A percentile compares a stretch with the other conserved stretches of the same genome.
Evolutionary conservation across 2,113 vertebrate species (phyloP).

Genomic region (Brachyhypopomus gauderio): DNA sequence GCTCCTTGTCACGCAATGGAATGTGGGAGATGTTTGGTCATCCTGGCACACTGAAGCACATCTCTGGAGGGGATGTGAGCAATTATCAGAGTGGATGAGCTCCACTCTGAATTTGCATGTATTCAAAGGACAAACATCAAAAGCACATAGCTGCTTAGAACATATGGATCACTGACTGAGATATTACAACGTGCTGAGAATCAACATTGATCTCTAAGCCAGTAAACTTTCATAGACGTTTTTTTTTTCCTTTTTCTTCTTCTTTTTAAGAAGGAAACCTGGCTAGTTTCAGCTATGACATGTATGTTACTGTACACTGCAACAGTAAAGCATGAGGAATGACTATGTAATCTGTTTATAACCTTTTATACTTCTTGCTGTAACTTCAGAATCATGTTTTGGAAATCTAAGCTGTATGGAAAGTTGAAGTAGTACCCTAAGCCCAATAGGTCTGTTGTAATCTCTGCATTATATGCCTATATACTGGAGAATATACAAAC

Average conservation of each 20-base stretch:
- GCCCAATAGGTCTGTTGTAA: too few relatives aligned
- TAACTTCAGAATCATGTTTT: neutral
- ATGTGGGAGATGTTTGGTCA: conserved; percentile 69
- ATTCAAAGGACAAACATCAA: conserved; percentile 73
- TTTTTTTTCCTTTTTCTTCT: too few relatives aligned
- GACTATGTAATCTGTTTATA: neutral
- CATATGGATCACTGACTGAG: conserved; percentile 59
- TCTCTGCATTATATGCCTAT: too few relatives aligned
- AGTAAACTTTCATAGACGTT: conserved; percentile 25
- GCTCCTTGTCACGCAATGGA: conserved; percentile 77
- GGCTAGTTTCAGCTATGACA: neutral
- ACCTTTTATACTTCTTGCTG: neutral
- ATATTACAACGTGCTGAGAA: conserved; percentile 59
- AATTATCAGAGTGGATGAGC: conserved; percentile 28
- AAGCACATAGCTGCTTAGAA: conserved; percentile 62
- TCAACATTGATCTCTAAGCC: conserved; percentile 44
- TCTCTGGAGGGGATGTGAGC: conserved; percentile 62
- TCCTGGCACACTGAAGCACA: conserved; percentile 64
- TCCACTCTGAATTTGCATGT: conserved; percentile 64
- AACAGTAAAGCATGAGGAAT: neutral
- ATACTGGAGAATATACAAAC: too few relatives aligned
- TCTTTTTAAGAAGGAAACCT: conserved; percentile 1
- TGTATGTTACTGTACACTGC: neutral
- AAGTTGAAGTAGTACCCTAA: too few relatives aligned
- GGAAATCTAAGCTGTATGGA: too few relatives aligned